These are phyloP conservation scores for Leptopilina drosophilae DNA, from an alignment of 2,888 invertebrate genomes.

Conservation along the genomic window DNA sequence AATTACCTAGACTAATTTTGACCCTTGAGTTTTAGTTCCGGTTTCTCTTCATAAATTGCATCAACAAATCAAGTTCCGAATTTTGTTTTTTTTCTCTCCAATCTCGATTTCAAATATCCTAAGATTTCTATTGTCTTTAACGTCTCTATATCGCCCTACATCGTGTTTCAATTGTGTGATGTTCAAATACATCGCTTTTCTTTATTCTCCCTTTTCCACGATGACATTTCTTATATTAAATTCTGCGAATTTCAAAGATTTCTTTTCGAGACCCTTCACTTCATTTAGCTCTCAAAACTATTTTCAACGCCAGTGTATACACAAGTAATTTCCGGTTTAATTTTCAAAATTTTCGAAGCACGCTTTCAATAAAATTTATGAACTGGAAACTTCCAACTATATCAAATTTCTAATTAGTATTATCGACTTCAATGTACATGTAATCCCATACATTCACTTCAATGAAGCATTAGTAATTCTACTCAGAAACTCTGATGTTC, in stretches of 20 bases:
- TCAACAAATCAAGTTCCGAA: no score
- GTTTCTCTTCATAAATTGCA: no score
- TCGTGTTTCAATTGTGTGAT: background rate
- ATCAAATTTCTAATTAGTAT: constrained; percentile 9
- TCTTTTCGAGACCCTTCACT: background rate
- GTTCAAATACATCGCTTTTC: background rate
- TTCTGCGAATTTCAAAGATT: constrained; percentile 25
- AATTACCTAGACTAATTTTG: background rate
- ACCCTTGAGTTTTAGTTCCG: background rate
- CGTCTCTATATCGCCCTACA: background rate
- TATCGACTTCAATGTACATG: background rate
- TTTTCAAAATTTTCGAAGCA: background rate
- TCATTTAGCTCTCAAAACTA: background rate
- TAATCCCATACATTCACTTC: no score
- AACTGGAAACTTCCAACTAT: constrained; percentile 4
- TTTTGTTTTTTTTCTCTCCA: background rate
- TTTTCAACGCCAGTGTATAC: background rate
- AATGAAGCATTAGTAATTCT: no score
- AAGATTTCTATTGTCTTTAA: constrained; percentile 15
- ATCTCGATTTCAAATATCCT: constrained; percentile 8
- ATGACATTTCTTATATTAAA: constrained; percentile 6
- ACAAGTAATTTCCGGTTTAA: background rate
- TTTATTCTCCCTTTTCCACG: background rate
- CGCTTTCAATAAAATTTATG: background rate
- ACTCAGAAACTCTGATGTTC: no score